These are phyloP conservation scores for Euglossa dilemma DNA, from an alignment of 1,140 invertebrate species.

Conservation along the genomic window DNA sequence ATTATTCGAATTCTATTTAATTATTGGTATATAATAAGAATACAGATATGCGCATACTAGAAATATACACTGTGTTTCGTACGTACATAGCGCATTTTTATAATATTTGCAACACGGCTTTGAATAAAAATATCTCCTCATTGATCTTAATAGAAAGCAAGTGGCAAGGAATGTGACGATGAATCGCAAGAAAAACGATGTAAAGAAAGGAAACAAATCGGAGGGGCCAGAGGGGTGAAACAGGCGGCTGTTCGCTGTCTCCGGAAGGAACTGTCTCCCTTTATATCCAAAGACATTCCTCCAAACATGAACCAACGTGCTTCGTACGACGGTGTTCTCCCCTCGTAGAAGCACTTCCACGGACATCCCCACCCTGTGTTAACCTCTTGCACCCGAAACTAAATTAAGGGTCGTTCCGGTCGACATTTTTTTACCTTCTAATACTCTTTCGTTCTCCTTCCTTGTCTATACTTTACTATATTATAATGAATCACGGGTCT, in stretches of 20 bases:
- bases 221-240: constrained; percentile 51
- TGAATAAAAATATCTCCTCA: neutral
- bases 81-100: neutral
- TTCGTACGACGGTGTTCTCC: constrained; percentile 56
- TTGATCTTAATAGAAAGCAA: constrained; percentile 31
- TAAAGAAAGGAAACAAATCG: constrained; percentile 31
- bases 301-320: constrained; percentile 69
- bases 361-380: constrained; percentile 57
- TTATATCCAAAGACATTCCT: constrained; percentile 66
- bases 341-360: constrained; percentile 52
- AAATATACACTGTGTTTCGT: neutral
- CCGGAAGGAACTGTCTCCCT: constrained; percentile 74
- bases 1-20: neutral
- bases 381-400: constrained; percentile 69
- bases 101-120: neutral
- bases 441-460: constrained; percentile 19
- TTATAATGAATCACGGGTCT: neutral
- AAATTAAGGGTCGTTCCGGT: constrained; percentile 72
- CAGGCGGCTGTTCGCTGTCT: constrained; percentile 68
- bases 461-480: neutral
- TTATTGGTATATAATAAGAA: neutral
- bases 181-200: constrained; percentile 34
- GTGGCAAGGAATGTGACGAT: constrained; percentile 41
- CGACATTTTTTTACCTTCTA: constrained; percentile 49
- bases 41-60: no score